Evolutionary conservation across 2,797 vertebrate species (phyloP), one percentile per base, ranked within the genome.

Genomic region (Anabas testudineus): DNA sequence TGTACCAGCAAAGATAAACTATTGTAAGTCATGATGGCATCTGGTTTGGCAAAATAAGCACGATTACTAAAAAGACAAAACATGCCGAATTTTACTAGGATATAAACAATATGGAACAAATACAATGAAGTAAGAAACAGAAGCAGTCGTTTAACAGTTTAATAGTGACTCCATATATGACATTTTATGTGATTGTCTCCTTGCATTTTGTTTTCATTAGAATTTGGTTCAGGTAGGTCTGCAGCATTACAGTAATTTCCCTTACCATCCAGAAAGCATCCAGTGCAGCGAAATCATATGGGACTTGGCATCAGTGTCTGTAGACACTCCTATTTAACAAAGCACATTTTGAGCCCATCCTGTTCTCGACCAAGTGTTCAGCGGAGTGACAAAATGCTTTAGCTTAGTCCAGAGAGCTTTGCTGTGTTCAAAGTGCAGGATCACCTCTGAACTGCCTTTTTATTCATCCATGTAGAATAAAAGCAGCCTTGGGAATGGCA

Each of bases 401-500:
- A 68, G 41, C 58, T 63, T 60, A 41, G 67, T 70, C 67, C 56
- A 57, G 63, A 80, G 71, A 83, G 72, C 77, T 67, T 78, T 78
- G 46, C 70, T 69, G 61, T 87, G 81, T 87, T 78, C 71, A 78
- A 39, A 39, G 15, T 16, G 5, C 15, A 39, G 15, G 15, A 16
- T 39, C 37, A 14, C 48, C 60, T 65, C 48, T 67, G n/a, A 76
- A 66, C 63, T 75, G 69, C 56, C 71, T 81, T 81, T 87, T 80
- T 83, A 74, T 76, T 85, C 80, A 88, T 85, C 61, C 81, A 89
- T 87, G 81, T 82, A 80, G 86, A 88, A 87, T 89, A 88, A 90
- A 83, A 87, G 80, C 83, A 81, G 76, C 82, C 79, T 76, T 74
- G 76, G 78, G 76, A 86, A 69, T 71, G 67, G 77, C 37, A 49